Base-by-base conservation (phyloP, 2,888 invertebrate species). In the Chloromyia formosa region DNA sequence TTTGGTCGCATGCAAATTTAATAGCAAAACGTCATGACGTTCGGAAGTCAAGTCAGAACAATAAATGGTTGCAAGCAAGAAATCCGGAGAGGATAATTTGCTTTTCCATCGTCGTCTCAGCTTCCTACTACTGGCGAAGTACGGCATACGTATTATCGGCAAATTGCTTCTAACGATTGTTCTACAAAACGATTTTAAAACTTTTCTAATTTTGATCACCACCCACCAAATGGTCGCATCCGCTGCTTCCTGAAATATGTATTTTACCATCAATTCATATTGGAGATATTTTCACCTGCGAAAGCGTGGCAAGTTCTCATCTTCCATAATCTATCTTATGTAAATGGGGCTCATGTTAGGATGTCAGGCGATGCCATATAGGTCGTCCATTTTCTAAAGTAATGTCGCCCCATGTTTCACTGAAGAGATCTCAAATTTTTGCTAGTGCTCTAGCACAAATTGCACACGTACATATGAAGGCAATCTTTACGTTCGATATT, bases 101-200 rank as follows among this genome's bases (percentile, higher is more conserved):
- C 9, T 35, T n/a, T 4, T n/a, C 42, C 42, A 5, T 12, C 42
- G 42, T 42, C 42, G 12, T 42, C 12, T 42, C 42, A 12, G 7
- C 42, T 42, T 42, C 42, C 42, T 42, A 5, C 42, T 12, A 5
- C 42, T 5, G 42, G 12, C 12, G 18, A 45, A 35, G 16, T n/a
- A n/a, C n/a, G n/a, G n/a, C n/a, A n/a, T n/a, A 10, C 1, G 42
- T 49, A 66, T 66, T 49, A 66, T 49, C 45, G 16, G 49, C 42
- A 66, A 66, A 66, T 66, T 66, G 66, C 66, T 22, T 66, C 35
- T 66, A 66, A 66, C 66, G 23, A 66, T 66, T 66, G 66, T 66
- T 66, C 66, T 12, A 45, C 16, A n/a, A 66, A 66, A 66, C 23
- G 42, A 22, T 22, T 66, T 66, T n/a, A 20, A 66, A 66, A 66